A percentile compares a stretch with the other conserved stretches of the same genome.
Conservation (phyloP, 2,888 invertebrate genomes). For the Drosophila pseudotalamancana region DNA sequence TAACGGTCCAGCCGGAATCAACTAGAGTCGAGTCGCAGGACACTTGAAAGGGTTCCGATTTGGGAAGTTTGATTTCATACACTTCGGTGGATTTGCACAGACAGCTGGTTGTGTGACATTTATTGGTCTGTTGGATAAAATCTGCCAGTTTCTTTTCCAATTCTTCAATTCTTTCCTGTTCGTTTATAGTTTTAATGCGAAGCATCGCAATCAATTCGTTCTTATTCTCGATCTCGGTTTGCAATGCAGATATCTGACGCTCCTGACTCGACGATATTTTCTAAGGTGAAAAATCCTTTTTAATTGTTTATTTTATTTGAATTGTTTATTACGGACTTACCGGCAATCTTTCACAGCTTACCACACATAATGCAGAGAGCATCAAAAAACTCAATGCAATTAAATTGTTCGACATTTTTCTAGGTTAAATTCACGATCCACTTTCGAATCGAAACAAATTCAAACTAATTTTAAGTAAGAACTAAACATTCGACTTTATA, state of each 20-base stretch:
- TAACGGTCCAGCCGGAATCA: constrained; percentile 89
- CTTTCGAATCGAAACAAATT: constrained; percentile 12
- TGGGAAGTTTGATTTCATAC: constrained; percentile 31
- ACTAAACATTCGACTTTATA: constrained; percentile 7
- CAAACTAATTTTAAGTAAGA: constrained; percentile 27
- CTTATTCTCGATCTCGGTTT: constrained; percentile 30
- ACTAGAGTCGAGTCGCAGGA: constrained; percentile 84
- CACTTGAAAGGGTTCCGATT: constrained; percentile 86
- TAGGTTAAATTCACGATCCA: background rate
- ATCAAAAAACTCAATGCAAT: constrained; percentile 7
- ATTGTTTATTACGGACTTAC: constrained; percentile 8
- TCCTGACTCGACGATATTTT: constrained; percentile 8
- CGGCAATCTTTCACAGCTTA: constrained; percentile 3
- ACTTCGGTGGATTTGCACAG: constrained; percentile 34
- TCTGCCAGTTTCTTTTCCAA: constrained; percentile 15
- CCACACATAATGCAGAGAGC: constrained; percentile 7
- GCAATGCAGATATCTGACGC: constrained; percentile 7
- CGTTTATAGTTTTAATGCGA: constrained; percentile 27
- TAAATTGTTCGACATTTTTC: constrained; percentile 20
- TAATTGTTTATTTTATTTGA: background rate
- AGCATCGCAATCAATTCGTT: constrained; percentile 48
- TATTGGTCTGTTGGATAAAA: constrained; percentile 21
- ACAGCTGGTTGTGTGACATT: constrained; percentile 40
- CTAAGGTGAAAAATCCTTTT: background rate
- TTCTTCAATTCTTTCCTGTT: constrained; percentile 41